These are phyloP conservation scores for Griposia aprilina DNA, from an alignment of 2,888 invertebrate genomes.

Conservation along the genomic window DNA sequence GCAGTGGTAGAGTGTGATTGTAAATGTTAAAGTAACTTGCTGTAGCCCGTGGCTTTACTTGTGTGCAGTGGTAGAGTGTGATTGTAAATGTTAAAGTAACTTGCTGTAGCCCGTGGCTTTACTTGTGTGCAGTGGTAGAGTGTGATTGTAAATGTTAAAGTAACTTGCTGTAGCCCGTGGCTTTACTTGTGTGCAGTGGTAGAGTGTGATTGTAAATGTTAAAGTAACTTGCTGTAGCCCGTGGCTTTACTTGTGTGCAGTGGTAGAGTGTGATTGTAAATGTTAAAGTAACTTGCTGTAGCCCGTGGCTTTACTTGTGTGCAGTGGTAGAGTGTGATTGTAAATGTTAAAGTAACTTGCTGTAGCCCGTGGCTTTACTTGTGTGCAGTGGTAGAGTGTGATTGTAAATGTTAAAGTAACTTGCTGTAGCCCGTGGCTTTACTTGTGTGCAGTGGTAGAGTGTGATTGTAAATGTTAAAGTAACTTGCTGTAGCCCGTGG, in stretches of 20 bases:
- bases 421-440: background rate
- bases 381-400: background rate
- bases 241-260: background rate
- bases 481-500: background rate
- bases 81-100: background rate
- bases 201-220: background rate
- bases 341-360: background rate
- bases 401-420: background rate
- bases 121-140: background rate
- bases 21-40: background rate
- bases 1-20: background rate
- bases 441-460: background rate
- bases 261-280: background rate
- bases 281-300: background rate
- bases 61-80: background rate
- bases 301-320: background rate
- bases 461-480: background rate
- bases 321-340: background rate
- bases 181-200: background rate
- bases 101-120: background rate
- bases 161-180: background rate
- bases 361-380: background rate
- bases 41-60: background rate
- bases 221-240: background rate
- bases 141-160: background rate